These are phyloP conservation scores for Aldabrachelys gigantea DNA, from an alignment of 2,113 vertebrate species.

Conservation along the genomic window DNA sequence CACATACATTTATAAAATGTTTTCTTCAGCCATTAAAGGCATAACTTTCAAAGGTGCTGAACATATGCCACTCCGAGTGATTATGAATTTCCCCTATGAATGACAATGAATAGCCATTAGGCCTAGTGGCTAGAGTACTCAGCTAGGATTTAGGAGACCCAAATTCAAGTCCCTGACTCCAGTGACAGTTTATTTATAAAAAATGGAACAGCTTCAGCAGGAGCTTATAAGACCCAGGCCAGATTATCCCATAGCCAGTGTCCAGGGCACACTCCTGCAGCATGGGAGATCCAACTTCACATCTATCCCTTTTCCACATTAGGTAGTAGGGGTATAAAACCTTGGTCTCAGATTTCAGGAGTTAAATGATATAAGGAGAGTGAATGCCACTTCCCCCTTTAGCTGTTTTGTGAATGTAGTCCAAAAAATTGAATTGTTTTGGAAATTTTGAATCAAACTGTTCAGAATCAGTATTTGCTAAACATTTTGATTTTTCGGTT, in stretches of 20 bases:
- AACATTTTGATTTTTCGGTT: background rate
- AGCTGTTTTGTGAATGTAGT: background rate
- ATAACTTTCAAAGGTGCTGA: background rate
- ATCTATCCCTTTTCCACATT: background rate
- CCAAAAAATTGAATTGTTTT: background rate
- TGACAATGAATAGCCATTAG: background rate
- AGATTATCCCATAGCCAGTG: background rate
- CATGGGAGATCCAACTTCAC: background rate
- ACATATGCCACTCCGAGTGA: background rate
- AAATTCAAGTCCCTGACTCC: background rate
- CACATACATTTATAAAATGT: background rate
- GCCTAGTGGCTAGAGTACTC: background rate
- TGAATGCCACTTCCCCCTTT: background rate
- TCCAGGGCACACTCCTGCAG: background rate
- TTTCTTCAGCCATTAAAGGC: background rate
- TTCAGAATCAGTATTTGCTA: background rate
- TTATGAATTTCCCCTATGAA: background rate
- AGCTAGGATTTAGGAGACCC: background rate
- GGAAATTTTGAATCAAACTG: background rate
- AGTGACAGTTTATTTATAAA: background rate
- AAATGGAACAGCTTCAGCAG: background rate
- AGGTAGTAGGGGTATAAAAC: background rate
- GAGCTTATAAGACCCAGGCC: background rate
- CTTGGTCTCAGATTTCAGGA: background rate
- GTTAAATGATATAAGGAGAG: background rate